Percentiles rank a stretch among this genome's conserved stretches.
Evolutionary conservation across 2,888 invertebrate species (phyloP).

Genomic region (Dromius quadrimaculatus): DNA sequence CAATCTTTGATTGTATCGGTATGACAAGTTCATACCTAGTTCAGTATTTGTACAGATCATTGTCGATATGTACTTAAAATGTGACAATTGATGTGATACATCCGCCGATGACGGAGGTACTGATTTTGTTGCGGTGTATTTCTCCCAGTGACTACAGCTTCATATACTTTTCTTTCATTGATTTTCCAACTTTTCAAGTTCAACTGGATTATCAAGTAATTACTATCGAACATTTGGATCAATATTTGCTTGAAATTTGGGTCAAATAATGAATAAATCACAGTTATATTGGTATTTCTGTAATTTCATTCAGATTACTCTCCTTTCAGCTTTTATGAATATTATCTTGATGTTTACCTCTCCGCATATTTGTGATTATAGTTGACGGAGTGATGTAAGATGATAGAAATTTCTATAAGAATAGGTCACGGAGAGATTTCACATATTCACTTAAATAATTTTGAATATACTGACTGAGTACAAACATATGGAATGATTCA

Average conservation of each 20-base stretch:
- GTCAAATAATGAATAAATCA: conserved; percentile 14
- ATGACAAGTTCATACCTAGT: conserved; percentile 49
- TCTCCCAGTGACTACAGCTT: neutral
- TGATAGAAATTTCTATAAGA: no score
- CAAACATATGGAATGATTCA: no score
- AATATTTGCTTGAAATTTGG: conserved; percentile 1
- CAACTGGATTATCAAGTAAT: neutral
- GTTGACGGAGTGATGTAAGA: no score
- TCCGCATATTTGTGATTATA: neutral
- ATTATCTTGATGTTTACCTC: neutral
- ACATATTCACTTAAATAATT: no score
- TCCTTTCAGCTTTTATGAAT: neutral
- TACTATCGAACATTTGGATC: conserved; percentile 8
- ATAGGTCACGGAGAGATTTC: no score
- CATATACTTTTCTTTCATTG: neutral
- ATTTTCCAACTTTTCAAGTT: neutral
- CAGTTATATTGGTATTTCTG: conserved; percentile 17
- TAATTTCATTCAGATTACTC: conserved; percentile 12
- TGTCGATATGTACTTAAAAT: conserved; percentile 50
- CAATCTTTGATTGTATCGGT: conserved; percentile 50
- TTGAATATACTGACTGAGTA: no score
- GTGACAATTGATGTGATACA: conserved; percentile 48
- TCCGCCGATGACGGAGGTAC: conserved; percentile 24
- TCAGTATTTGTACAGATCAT: conserved; percentile 50
- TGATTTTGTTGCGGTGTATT: conserved; percentile 2